Percentiles rank a stretch among this genome's conserved stretches.
phyloP scores from a whole-genome alignment of 2,113 vertebrate species.

The Oxyura jamaicensis region DNA sequence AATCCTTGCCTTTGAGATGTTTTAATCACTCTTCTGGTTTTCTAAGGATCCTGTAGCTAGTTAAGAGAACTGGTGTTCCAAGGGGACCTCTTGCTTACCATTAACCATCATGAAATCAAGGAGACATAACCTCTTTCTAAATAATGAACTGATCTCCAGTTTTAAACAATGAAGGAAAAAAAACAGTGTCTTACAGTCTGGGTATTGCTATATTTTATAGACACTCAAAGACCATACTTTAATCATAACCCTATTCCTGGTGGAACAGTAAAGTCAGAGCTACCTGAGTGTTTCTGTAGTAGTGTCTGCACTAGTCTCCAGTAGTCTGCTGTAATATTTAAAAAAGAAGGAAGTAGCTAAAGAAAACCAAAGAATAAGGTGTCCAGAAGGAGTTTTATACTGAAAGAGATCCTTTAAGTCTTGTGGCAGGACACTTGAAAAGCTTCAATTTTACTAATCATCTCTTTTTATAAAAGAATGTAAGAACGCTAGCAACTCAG shows the following conservation, averaged over 20 bases:
- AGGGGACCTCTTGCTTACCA: background rate
- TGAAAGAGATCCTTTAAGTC: background rate
- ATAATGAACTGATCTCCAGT: background rate
- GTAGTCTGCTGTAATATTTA: background rate
- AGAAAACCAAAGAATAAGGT: background rate
- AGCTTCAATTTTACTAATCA: background rate
- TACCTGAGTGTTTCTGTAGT: background rate
- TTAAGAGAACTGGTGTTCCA: background rate
- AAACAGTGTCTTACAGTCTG: background rate
- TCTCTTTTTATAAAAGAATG: background rate
- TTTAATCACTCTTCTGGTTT: background rate
- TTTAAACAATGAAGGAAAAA: background rate
- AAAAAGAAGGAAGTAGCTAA: background rate
- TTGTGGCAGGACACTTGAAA: background rate
- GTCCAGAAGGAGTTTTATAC: background rate
- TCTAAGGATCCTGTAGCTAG: background rate
- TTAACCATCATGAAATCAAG: background rate
- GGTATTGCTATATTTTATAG: background rate
- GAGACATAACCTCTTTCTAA: background rate
- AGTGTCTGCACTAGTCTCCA: background rate
- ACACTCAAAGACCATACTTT: background rate
- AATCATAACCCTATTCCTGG: background rate
- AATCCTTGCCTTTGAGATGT: background rate
- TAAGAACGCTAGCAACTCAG: background rate
- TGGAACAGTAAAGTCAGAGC: background rate